phyloP scores from a whole-genome alignment of 2,797 vertebrate species.

The Pipistrellus pipistrellus region DNA sequence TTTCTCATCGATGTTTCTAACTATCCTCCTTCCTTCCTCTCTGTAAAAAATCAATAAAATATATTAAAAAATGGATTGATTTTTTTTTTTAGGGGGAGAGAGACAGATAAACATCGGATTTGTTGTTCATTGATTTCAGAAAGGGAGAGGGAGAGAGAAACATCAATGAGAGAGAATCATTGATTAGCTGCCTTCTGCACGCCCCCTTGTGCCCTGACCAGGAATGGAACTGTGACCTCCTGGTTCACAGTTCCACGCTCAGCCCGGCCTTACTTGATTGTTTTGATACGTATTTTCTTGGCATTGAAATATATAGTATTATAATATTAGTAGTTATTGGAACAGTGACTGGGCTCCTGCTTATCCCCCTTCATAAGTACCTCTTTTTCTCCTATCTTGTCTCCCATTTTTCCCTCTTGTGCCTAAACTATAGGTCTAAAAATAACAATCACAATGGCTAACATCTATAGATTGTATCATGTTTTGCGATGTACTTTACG shows the following conservation, averaged over 20 bases:
- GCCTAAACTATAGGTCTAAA: not conserved
- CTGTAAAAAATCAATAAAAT: no score
- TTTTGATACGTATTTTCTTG: constrained; percentile 39
- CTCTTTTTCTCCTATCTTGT: not conserved
- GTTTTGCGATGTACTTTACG: not conserved
- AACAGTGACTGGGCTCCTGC: not conserved
- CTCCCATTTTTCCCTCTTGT: not conserved
- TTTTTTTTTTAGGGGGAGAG: not conserved
- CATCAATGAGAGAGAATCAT: no score
- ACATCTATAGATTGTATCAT: not conserved
- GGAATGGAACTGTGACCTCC: no score
- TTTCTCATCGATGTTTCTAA: no score
- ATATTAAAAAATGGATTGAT: no score
- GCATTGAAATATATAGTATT: not conserved
- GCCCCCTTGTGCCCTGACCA: no score
- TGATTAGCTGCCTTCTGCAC: no score
- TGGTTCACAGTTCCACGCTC: not conserved
- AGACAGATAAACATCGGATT: not conserved
- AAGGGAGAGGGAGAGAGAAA: no score
- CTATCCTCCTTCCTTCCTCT: no score
- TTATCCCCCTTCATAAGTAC: not conserved
- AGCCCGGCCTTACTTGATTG: not conserved
- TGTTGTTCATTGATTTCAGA: not conserved
- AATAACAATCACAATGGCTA: not conserved
- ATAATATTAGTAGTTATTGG: not conserved